A percentile compares a stretch with the other conserved stretches of the same genome.
Conservation (phyloP, 2,888 invertebrate genomes). For the Brachyptera putata region DNA sequence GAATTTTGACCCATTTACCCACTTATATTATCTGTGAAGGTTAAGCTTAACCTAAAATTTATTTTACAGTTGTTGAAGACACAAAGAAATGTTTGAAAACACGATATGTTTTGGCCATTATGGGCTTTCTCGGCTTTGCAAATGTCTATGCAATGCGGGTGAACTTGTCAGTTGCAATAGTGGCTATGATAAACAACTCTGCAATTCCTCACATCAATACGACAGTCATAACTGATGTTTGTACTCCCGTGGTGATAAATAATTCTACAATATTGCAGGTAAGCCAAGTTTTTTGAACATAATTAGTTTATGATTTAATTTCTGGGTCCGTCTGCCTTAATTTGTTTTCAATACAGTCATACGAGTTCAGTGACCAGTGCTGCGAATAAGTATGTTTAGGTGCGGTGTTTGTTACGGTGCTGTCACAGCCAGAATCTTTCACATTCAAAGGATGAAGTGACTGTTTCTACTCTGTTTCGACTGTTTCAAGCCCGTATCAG, state of each 20-base stretch:
- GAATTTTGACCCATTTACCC: not conserved
- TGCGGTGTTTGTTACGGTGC: too few relatives aligned
- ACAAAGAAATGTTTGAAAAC: conserved; percentile 66
- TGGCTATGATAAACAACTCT: conserved; percentile 86
- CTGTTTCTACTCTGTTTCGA: too few relatives aligned
- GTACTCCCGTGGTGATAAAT: conserved; percentile 48
- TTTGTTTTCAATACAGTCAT: too few relatives aligned
- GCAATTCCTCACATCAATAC: conserved; percentile 52
- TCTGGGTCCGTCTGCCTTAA: too few relatives aligned
- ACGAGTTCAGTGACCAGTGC: too few relatives aligned
- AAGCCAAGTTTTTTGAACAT: conserved; percentile 35
- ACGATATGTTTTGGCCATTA: conserved; percentile 71
- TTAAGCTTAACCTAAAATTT: not conserved
- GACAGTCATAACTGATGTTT: conserved; percentile 56
- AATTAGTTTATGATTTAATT: too few relatives aligned
- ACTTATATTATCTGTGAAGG: not conserved
- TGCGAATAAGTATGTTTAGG: too few relatives aligned
- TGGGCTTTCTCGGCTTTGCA: conserved; percentile 85
- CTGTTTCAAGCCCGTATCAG: too few relatives aligned
- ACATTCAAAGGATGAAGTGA: too few relatives aligned
- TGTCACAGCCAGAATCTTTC: too few relatives aligned
- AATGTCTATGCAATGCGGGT: conserved; percentile 88
- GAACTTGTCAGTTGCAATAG: conserved; percentile 88
- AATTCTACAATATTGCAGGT: conserved; percentile 48
- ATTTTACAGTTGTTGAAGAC: conserved; percentile 47